Evolutionary conservation across 2,797 vertebrate genomes (phyloP).

Genomic region (Oceanodroma leucorhoa): DNA sequence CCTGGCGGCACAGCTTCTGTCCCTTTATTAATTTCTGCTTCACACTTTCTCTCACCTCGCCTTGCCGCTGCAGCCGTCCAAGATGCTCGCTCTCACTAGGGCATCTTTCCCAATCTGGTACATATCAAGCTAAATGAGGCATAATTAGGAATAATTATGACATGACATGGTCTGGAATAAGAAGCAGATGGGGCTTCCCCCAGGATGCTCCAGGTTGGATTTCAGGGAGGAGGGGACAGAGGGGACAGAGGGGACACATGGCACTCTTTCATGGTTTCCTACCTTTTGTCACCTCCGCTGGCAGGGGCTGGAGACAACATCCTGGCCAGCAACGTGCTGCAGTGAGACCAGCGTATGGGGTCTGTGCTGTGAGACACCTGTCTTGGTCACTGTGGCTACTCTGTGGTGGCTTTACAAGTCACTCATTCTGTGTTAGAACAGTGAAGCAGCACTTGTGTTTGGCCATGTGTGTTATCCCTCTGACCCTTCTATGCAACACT

Average conservation of each 20-base stretch:
- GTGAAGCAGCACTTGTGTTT: background rate
- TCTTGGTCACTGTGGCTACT: background rate
- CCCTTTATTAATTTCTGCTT: background rate
- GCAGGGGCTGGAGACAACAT: background rate
- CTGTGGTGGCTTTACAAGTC: background rate
- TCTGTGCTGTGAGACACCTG: background rate
- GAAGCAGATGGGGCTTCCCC: conserved; percentile 69
- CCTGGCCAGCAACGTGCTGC: background rate
- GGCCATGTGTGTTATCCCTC: background rate
- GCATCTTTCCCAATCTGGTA: conserved; percentile 56
- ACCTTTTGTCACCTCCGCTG: background rate
- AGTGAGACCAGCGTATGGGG: fast-evolving
- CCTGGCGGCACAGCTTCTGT: background rate
- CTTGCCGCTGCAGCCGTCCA: background rate
- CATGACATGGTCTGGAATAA: conserved; percentile 61
- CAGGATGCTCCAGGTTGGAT: conserved; percentile 41
- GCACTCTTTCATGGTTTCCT: conserved; percentile 2
- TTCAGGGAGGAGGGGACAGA: conserved; percentile 6
- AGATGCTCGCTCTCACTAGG: conserved; percentile 22
- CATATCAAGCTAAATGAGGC: conserved; percentile 62
- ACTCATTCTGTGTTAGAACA: background rate
- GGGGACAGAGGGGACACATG: background rate
- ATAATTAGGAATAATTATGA: conserved; percentile 69
- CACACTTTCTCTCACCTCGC: background rate
- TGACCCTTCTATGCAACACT: background rate